phyloP scores from a whole-genome alignment of 2,113 vertebrate genomes.

The Vulpes vulpes region DNA sequence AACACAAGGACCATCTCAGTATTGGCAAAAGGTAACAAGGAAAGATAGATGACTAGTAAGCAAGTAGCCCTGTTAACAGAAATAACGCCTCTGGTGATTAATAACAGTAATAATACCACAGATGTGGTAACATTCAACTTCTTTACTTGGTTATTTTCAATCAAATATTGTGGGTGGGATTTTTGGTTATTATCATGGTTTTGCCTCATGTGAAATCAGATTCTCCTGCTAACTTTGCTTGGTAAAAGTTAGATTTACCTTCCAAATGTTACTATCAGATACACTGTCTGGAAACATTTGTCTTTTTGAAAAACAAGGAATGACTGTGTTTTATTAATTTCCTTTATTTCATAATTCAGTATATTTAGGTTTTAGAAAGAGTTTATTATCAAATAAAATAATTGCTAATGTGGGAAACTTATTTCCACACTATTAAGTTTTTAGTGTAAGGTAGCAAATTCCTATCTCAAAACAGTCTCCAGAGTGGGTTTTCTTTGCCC shows the following conservation, averaged over 20 bases:
- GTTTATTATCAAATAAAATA: constrained; percentile 28
- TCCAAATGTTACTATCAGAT: neutral
- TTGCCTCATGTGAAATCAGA: neutral
- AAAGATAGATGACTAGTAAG: neutral
- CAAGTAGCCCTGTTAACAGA: neutral
- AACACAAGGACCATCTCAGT: neutral
- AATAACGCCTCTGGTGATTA: neutral
- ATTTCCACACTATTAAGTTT: neutral
- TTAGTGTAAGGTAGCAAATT: neutral
- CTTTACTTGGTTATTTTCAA: neutral
- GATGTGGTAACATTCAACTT: neutral
- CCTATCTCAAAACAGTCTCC: neutral
- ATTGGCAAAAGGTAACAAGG: neutral
- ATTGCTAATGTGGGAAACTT: neutral
- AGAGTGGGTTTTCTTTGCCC: neutral
- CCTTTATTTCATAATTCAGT: neutral
- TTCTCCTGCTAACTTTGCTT: neutral
- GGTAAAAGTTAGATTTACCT: constrained; percentile 10
- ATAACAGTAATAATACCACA: neutral
- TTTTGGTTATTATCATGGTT: neutral
- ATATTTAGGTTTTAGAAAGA: neutral
- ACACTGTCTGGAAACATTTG: neutral
- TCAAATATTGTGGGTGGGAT: neutral
- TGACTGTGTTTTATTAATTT: neutral
- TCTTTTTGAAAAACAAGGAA: neutral